Conservation (phyloP, 2,113 vertebrate genomes). For the Deroptyus accipitrinus region DNA sequence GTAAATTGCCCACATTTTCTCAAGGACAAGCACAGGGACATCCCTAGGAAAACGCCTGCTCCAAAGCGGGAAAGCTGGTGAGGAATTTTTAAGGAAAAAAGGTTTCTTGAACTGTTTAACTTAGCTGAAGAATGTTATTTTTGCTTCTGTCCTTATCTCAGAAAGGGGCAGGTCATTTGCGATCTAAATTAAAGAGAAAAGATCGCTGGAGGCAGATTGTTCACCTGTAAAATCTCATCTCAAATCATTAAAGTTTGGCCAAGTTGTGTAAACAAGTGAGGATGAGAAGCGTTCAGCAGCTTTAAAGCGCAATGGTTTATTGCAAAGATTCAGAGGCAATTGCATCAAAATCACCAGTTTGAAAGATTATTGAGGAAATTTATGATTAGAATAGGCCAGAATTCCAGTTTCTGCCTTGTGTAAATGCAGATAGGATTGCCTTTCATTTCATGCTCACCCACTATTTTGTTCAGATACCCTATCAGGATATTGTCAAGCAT, state of each 20-base stretch:
- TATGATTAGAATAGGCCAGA: neutral
- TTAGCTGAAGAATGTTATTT: neutral
- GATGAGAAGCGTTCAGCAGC: neutral
- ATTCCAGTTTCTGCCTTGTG: neutral
- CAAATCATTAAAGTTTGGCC: conserved; percentile 42
- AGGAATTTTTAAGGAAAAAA: neutral
- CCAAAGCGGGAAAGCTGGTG: neutral
- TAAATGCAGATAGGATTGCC: neutral
- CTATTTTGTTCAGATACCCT: neutral
- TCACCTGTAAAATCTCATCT: conserved; percentile 54
- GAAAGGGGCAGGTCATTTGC: neutral
- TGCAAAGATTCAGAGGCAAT: neutral
- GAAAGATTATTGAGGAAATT: neutral
- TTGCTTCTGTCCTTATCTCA: neutral
- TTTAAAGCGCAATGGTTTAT: neutral
- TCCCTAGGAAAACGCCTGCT: neutral
- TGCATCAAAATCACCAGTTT: neutral
- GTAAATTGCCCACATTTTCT: neutral
- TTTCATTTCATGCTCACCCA: conserved; percentile 3
- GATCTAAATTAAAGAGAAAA: conserved; percentile 18
- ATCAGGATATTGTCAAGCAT: neutral
- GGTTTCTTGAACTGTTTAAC: neutral
- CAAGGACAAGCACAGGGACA: neutral
- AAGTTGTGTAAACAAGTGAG: conserved; percentile 8
- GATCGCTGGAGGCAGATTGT: neutral